Evolutionary conservation across 2,888 invertebrate genomes (phyloP).

Genomic region (Chalcis sispes): DNA sequence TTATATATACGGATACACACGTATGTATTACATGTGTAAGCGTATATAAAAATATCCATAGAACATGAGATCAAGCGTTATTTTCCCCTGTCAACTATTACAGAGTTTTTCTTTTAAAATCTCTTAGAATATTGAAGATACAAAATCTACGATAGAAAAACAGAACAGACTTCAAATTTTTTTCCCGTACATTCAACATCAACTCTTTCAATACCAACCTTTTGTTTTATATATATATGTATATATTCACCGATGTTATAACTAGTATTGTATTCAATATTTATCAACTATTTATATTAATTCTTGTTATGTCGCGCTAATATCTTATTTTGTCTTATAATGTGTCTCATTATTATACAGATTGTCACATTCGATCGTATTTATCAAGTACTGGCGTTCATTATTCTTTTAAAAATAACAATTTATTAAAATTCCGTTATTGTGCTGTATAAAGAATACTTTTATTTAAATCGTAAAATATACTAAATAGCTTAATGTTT

Average conservation of each 20-base stretch:
- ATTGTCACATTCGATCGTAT: slow-evolving; percentile 72
- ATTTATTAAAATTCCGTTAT: not conserved
- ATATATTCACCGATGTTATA: slow-evolving; percentile 48
- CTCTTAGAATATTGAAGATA: slow-evolving; percentile 74
- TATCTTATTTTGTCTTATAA: slow-evolving; percentile 59
- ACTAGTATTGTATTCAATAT: slow-evolving; percentile 54
- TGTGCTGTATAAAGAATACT: not conserved
- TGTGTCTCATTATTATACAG: slow-evolving; percentile 68
- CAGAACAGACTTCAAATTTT: slow-evolving; percentile 72
- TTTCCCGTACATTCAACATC: slow-evolving; percentile 71
- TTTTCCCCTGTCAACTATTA: slow-evolving; percentile 48
- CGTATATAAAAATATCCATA: slow-evolving; percentile 17
- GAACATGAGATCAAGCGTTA: slow-evolving; percentile 19
- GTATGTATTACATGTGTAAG: too few relatives aligned
- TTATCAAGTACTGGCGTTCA: slow-evolving; percentile 60
- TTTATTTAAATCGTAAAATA: not conserved
- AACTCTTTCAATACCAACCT: slow-evolving; percentile 67
- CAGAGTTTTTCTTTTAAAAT: slow-evolving; percentile 65
- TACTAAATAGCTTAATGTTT: not conserved
- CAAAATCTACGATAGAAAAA: slow-evolving; percentile 76
- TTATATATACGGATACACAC: too few relatives aligned
- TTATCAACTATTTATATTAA: slow-evolving; percentile 52
- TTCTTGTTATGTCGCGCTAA: slow-evolving; percentile 45
- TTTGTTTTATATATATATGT: slow-evolving; percentile 57
- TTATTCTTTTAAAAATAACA: slow-evolving; percentile 19